A percentile compares a stretch with the other conserved stretches of the same genome.
These are phyloP conservation scores for Anolis sagrei DNA, from an alignment of 2,113 vertebrate species.

Conservation along the genomic window DNA sequence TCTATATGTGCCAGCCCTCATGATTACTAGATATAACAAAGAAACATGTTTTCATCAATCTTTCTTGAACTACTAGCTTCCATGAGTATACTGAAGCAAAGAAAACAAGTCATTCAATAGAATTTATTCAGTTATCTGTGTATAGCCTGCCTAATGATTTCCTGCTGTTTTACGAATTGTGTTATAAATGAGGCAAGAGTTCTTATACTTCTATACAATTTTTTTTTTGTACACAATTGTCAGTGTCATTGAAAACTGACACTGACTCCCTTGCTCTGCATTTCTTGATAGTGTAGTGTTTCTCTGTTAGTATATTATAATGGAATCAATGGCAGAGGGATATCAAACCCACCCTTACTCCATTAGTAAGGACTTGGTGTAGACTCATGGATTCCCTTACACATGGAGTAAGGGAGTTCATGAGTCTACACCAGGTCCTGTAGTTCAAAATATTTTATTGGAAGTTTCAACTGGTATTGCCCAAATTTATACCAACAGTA, in stretches of 20 bases:
- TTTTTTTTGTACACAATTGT: not conserved
- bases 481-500: too few relatives aligned
- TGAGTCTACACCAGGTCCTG: too few relatives aligned
- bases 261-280: not conserved
- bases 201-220: not conserved
- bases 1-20: not conserved
- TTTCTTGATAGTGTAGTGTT: not conserved
- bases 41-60: not conserved
- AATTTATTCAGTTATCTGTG: not conserved
- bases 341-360: too few relatives aligned
- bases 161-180: too few relatives aligned
- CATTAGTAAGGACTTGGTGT: too few relatives aligned
- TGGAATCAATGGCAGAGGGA: not conserved
- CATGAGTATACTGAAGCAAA: not conserved
- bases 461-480: too few relatives aligned
- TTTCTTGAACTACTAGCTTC: not conserved
- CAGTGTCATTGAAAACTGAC: not conserved
- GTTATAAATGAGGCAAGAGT: not conserved
- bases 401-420: too few relatives aligned
- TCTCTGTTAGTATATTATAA: not conserved
- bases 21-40: constrained; percentile 23
- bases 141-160: not conserved
- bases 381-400: too few relatives aligned
- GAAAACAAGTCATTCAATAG: not conserved
- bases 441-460: too few relatives aligned